Evolutionary conservation across 1,140 invertebrate genomes (phyloP).

Genomic region (Drosophila orosa): DNA sequence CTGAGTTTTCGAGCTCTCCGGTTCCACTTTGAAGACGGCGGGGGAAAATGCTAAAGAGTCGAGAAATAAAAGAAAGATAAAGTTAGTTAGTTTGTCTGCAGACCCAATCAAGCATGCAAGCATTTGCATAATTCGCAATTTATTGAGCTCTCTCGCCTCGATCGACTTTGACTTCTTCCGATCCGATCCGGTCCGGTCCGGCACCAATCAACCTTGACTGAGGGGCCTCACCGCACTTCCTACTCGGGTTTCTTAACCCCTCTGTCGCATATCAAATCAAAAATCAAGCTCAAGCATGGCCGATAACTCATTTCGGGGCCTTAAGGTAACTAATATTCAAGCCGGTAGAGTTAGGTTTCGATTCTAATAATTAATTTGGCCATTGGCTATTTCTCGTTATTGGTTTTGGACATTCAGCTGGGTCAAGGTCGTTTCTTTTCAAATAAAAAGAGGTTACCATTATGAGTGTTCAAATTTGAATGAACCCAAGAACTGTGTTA

Average conservation of each 20-base stretch:
- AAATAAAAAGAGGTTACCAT: not conserved
- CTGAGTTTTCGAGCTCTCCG: constrained; percentile 22
- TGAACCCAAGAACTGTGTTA: constrained; percentile 9
- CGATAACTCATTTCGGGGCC: constrained; percentile 11
- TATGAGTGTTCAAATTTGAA: not conserved
- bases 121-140: constrained; percentile 51
- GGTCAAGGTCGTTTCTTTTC: constrained; percentile 25
- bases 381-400: constrained; percentile 14
- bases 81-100: constrained; percentile 38
- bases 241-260: constrained; percentile 50
- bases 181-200: constrained; percentile 15
- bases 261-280: constrained; percentile 32
- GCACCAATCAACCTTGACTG: constrained; percentile 35
- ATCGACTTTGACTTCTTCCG: constrained; percentile 35
- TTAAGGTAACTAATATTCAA: constrained; percentile 11
- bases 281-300: constrained; percentile 16
- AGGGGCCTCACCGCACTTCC: constrained; percentile 23
- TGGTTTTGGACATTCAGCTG: constrained; percentile 21
- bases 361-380: constrained; percentile 33
- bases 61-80: constrained; percentile 9
- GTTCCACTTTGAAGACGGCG: constrained; percentile 20
- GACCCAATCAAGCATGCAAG: constrained; percentile 27
- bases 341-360: not conserved
- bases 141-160: constrained; percentile 30
- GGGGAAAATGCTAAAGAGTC: constrained; percentile 29